These are phyloP conservation scores for Saimiri boliviensis DNA, from an alignment of 2,113 vertebrate genomes.

Conservation along the genomic window DNA sequence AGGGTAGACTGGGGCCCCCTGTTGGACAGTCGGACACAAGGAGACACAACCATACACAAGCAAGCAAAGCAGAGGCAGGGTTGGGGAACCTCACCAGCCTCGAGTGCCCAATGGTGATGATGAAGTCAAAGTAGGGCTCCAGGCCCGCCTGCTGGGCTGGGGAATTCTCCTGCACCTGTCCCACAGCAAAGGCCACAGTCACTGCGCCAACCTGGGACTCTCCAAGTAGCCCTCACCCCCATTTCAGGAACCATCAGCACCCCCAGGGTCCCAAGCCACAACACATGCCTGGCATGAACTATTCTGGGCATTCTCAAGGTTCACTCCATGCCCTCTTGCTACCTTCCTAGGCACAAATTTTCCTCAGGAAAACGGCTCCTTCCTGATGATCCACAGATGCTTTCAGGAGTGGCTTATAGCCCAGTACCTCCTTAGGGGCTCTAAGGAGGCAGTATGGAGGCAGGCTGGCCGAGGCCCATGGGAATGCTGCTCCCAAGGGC, in stretches of 20 bases:
- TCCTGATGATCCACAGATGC: neutral
- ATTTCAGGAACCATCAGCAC: neutral
- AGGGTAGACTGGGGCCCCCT: neutral
- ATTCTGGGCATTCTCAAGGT: neutral
- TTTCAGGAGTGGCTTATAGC: neutral
- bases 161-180: conserved; percentile 94
- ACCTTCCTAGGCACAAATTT: neutral
- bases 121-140: conserved; percentile 98
- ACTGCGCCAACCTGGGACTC: fast-evolving
- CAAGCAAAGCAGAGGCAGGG: neutral
- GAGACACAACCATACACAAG: neutral
- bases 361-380: neutral
- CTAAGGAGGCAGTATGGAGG: neutral
- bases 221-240: neutral
- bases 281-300: neutral
- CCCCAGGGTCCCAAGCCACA: fast-evolving
- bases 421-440: neutral
- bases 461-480: neutral
- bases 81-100: conserved; percentile 86
- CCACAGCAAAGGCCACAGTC: neutral
- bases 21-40: neutral
- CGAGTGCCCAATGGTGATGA: conserved; percentile 92
- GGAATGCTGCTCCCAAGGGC: no score
- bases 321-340: neutral
- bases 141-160: conserved; percentile 93